phyloP scores from a whole-genome alignment of 2,113 vertebrate species.

The Peromyscus californicus region DNA sequence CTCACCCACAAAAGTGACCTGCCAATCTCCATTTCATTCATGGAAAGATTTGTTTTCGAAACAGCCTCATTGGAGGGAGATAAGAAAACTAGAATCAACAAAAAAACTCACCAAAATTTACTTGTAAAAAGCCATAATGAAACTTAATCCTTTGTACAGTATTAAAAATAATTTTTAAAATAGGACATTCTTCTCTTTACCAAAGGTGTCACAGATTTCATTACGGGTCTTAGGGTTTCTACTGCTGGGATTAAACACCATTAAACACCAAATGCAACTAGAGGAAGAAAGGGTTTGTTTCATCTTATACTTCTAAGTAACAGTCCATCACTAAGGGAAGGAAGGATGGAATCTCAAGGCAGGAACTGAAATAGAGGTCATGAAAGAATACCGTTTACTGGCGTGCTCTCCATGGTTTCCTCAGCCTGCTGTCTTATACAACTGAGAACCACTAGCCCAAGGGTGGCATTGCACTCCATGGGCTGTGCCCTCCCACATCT shows the following conservation, averaged over 20 bases:
- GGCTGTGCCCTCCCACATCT: background rate
- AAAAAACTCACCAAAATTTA: background rate
- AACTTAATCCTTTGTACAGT: background rate
- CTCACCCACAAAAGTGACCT: background rate
- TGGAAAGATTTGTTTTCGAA: slow-evolving; percentile 18
- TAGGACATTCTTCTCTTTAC: background rate
- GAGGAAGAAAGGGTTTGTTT: background rate
- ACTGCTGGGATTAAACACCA: background rate
- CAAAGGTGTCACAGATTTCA: rapidly evolving
- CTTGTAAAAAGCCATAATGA: too few species aligned
- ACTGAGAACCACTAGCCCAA: background rate
- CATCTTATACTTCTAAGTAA: background rate
- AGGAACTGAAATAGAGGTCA: background rate
- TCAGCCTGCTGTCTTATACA: background rate
- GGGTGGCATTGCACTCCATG: background rate
- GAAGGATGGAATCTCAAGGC: background rate
- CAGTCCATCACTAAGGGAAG: background rate
- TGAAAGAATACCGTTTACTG: background rate
- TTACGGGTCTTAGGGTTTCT: background rate
- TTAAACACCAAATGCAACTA: background rate
- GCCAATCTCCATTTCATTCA: slow-evolving; percentile 49
- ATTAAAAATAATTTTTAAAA: background rate
- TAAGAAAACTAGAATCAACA: background rate
- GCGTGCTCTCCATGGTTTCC: background rate
- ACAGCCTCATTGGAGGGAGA: background rate